phyloP scores from a whole-genome alignment of 2,888 invertebrate genomes.

The Tetragonula carbonaria region DNA sequence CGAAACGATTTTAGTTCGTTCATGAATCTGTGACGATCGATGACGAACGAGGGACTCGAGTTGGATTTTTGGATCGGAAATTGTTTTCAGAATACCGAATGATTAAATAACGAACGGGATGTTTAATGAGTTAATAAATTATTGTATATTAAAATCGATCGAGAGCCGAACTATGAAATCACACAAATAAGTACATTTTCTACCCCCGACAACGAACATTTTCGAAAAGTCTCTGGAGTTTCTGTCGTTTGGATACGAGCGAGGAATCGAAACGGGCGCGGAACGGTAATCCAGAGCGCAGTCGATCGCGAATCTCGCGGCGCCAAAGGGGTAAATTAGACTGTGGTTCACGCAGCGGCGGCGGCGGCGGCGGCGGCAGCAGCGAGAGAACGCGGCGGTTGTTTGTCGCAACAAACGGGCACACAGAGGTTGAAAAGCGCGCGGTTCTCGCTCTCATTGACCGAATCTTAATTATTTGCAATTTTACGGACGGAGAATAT shows the following conservation, averaged over 20 bases:
- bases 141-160: neutral
- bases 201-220: neutral
- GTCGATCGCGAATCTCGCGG: neutral
- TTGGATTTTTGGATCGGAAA: neutral
- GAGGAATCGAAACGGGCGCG: neutral
- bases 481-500: conserved; percentile 80
- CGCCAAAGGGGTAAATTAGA: neutral
- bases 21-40: neutral
- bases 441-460: conserved; percentile 76
- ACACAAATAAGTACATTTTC: neutral
- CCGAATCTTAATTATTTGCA: conserved; percentile 81
- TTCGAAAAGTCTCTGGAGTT: neutral
- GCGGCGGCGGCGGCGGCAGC: neutral
- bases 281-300: neutral
- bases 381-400: neutral
- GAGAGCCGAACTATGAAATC: neutral
- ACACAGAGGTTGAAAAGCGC: conserved; percentile 44
- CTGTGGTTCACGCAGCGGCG: neutral
- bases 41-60: neutral
- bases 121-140: neutral
- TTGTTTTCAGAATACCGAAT: neutral
- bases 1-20: neutral
- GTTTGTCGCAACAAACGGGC: conserved; percentile 43
- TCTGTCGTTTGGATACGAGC: neutral
- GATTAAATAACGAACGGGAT: neutral